Base-by-base conservation (phyloP, 92 coral and sea anemone genomes). In the Virgularia gustaviana region DNA sequence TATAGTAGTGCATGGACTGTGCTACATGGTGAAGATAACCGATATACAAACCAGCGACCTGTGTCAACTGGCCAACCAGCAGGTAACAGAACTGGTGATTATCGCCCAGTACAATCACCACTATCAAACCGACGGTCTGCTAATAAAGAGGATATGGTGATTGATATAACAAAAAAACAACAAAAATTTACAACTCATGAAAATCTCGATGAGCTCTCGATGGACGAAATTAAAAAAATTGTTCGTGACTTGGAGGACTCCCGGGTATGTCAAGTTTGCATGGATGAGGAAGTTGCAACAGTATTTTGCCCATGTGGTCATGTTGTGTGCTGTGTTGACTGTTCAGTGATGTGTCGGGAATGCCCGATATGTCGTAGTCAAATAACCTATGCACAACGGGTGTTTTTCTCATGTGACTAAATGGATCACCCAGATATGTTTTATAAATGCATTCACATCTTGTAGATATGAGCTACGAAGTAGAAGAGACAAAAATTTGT, bases 271-370 rank as follows among this genome's bases (percentile, higher is more conserved):
- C 99, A 94, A 81, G 90, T 94, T 28, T 94, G 99, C 60, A 94
- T 94, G 99, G 99, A 94, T 62, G 87, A 76, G 20, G 99, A 94
- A 49, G 99, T 94, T 10, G 99, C 96, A 7, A 89, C 99, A 1
- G 99, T 96, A 3, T 94, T 94, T 71, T 94, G 99, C 57, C 99
- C 99, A 0, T 94, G 99, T 65, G 99, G 99, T 71, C 99, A 94
- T 73, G 99, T 94, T 77, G 99, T 94, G 22, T 94, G 99, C 64
- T 94, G 99, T 66, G 92, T 85, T 32, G 99, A 94, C 18, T 94
- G 99, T 64, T 94, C 99, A 1, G 88, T 85, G 62, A 84, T 94
- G 96, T 94, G 99, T 36, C 86, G 88, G 70, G 99, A 94, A 52
- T 94, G 99, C 43, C 99, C 99, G 10, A 56, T 94, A 22, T 94